A percentile compares a stretch with the other conserved stretches of the same genome.
Evolutionary conservation across 1,140 invertebrate species (phyloP).

Genomic region (Anagrus nilaparvatae): DNA sequence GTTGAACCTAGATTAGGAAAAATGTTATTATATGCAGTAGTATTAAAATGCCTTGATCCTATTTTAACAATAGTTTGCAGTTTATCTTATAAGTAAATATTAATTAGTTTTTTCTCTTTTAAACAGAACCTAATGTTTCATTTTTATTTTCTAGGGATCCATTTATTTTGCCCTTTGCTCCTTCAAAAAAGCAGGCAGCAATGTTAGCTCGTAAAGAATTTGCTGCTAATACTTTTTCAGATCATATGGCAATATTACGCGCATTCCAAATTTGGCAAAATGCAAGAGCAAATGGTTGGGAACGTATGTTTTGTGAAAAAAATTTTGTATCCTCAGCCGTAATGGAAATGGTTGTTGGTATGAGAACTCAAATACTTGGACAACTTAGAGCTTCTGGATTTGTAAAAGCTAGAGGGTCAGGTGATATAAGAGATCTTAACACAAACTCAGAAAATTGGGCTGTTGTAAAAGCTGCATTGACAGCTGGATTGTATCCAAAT

Average conservation of each 20-base stretch:
- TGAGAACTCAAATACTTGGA: conserved; percentile 68
- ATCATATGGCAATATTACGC: conserved; percentile 82
- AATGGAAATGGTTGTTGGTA: conserved; percentile 78
- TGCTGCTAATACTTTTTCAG: conserved; percentile 68
- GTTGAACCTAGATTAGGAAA: conserved; percentile 86
- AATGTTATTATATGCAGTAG: conserved; percentile 81
- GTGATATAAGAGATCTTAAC: conserved; percentile 65
- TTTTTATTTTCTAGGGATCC: conserved; percentile 51
- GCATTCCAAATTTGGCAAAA: conserved; percentile 74
- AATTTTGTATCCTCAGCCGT: conserved; percentile 71
- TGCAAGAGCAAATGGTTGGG: conserved; percentile 56
- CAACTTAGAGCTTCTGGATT: conserved; percentile 79
- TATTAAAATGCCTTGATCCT: conserved; percentile 90
- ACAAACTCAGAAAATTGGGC: conserved; percentile 83
- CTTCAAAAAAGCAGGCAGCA: conserved; percentile 54
- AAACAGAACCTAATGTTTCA: not conserved
- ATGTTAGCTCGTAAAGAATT: conserved; percentile 56
- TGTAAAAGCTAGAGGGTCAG: conserved; percentile 61
- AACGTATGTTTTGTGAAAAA: conserved; percentile 65
- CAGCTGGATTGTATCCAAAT: conserved; percentile 81
- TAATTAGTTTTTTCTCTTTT: conserved; percentile 15
- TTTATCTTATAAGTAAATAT: conserved; percentile 66
- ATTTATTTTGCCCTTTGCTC: conserved; percentile 64
- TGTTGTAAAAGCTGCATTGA: conserved; percentile 81
- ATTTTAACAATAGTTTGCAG: conserved; percentile 85